A percentile compares a stretch with the other conserved stretches of the same genome.
Evolutionary conservation across 2,888 invertebrate species (phyloP).

Genomic region (Cantharis lateralis): DNA sequence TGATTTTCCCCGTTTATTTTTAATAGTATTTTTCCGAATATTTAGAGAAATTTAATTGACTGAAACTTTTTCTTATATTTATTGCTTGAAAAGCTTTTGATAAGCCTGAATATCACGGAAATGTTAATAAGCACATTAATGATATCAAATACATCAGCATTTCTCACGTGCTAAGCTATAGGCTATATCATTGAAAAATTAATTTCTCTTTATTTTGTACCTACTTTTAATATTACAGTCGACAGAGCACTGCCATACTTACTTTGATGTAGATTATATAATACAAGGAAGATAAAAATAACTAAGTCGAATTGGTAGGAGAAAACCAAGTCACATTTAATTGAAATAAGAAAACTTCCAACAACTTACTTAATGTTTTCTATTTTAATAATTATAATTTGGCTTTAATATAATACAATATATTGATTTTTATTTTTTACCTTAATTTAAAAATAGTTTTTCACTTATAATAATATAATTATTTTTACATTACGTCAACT

Average conservation of each 20-base stretch:
- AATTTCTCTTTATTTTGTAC: neutral
- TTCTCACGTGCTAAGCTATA: neutral
- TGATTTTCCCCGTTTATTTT: neutral
- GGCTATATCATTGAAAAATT: neutral
- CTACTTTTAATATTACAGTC: neutral
- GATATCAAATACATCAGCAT: neutral
- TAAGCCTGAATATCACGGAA: neutral
- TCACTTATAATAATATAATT: too few relatives aligned
- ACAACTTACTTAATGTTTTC: neutral
- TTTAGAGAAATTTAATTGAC: neutral
- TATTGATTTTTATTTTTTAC: too few relatives aligned
- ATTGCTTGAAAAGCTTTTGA: neutral
- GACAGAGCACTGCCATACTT: neutral
- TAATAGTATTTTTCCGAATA: neutral
- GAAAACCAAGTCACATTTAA: neutral
- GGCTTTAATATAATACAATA: neutral
- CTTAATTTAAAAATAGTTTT: too few relatives aligned
- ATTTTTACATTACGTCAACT: too few relatives aligned
- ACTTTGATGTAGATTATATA: neutral
- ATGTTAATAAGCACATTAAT: neutral
- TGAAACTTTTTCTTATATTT: neutral
- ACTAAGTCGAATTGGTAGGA: neutral
- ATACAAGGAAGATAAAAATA: neutral
- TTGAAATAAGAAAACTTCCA: neutral
- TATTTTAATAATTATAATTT: neutral